Conservation (phyloP, 2,888 invertebrate species). For the Stenotaenia linearis region DNA sequence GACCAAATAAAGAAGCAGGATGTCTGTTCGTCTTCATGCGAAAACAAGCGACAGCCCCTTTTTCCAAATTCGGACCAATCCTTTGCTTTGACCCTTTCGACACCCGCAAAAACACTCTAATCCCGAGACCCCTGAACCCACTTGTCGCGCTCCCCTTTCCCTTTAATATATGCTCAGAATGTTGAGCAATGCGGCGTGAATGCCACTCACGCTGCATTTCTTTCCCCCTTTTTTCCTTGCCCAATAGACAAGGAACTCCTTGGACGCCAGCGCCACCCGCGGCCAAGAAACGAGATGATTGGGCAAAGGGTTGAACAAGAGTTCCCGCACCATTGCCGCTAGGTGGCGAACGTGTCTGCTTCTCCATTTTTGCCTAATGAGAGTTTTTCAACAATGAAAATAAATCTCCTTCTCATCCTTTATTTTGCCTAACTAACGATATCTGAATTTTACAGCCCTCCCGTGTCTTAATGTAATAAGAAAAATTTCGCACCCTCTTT, state of each 20-base stretch:
- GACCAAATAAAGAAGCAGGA: neutral
- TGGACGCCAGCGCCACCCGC: slow-evolving; percentile 29
- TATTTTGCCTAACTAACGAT: slow-evolving; percentile 20
- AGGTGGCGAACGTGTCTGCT: slow-evolving; percentile 21
- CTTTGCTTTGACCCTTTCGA: neutral
- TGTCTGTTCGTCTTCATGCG: neutral
- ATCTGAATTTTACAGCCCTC: slow-evolving; percentile 30
- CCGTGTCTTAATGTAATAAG: slow-evolving; percentile 27
- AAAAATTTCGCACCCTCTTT: slow-evolving; percentile 17
- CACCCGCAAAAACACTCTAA: neutral
- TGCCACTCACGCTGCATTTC: neutral
- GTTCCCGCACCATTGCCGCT: slow-evolving; percentile 12
- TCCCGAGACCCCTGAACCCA: neutral
- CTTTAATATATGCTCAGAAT: slow-evolving; percentile 21
- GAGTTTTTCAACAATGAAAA: slow-evolving; percentile 29
- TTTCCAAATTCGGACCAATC: neutral
- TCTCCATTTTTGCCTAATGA: slow-evolving; percentile 30
- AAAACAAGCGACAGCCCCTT: neutral
- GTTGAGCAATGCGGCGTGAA: slow-evolving; percentile 28
- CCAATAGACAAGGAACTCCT: neutral
- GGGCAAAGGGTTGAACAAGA: slow-evolving; percentile 8
- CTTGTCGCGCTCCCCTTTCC: neutral
- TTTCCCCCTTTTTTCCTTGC: neutral
- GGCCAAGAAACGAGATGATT: slow-evolving; percentile 24
- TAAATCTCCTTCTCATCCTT: neutral